Percentiles rank a stretch among this genome's conserved stretches.
Conservation (phyloP, 2,888 invertebrate species). For the Rhabditoides inermis region DNA sequence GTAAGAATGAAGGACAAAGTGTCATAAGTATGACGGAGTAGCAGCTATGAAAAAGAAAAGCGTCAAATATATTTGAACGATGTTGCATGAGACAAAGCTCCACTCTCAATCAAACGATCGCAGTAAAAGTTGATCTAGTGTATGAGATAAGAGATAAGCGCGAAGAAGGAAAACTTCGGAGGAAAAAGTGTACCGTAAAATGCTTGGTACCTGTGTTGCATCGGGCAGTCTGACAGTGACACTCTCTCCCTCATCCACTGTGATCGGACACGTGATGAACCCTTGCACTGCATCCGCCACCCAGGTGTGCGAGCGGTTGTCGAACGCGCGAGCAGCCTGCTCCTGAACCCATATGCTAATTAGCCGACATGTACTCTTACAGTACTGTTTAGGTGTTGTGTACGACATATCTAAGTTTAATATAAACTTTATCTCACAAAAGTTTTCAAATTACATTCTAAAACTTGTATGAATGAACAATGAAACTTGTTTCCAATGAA, state of each 20-base stretch:
- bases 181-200: too few species aligned
- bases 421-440: background rate
- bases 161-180: too few species aligned
- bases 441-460: too few species aligned
- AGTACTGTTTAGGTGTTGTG: background rate
- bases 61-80: background rate
- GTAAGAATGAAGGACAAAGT: too few species aligned
- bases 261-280: constrained; percentile 37
- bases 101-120: background rate
- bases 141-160: too few species aligned
- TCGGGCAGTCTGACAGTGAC: constrained; percentile 33
- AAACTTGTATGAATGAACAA: too few species aligned
- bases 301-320: constrained; percentile 47
- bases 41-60: background rate
- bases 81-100: background rate
- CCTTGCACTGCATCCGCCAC: constrained; percentile 40
- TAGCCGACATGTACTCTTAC: background rate
- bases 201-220: constrained; percentile 27
- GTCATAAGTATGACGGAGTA: too few species aligned
- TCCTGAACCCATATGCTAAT: constrained; percentile 19
- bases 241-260: constrained; percentile 37
- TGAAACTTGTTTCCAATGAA: too few species aligned
- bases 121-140: too few species aligned
- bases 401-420: too few species aligned
- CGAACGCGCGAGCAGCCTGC: constrained; percentile 40